These are phyloP conservation scores for Cyprinodon tularosa DNA, from an alignment of 2,113 vertebrate species.

Conservation along the genomic window DNA sequence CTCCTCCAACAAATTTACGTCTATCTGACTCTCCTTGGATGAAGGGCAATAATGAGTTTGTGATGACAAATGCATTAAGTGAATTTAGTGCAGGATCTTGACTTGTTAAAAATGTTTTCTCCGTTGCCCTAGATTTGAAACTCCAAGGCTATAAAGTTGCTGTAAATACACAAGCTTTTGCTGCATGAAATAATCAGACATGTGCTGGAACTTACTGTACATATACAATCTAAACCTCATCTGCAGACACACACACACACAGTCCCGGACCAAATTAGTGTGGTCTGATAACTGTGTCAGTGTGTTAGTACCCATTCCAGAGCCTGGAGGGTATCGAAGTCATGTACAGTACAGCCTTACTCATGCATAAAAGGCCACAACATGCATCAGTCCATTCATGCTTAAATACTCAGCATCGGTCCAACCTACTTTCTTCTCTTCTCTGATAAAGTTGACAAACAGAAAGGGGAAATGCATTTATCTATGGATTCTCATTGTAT, in stretches of 20 bases:
- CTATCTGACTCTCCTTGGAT: slow-evolving; percentile 33
- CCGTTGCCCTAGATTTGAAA: background rate
- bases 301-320: slow-evolving; percentile 56
- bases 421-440: background rate
- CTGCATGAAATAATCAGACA: slow-evolving; percentile 9
- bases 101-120: background rate
- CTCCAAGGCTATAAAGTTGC: slow-evolving; percentile 4
- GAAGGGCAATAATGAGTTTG: slow-evolving; percentile 12
- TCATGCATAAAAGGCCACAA: slow-evolving; percentile 72
- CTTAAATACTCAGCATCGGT: slow-evolving; percentile 30
- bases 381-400: slow-evolving; percentile 58
- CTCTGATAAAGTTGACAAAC: slow-evolving; percentile 3
- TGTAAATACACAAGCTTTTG: slow-evolving; percentile 4
- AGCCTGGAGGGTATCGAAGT: slow-evolving; percentile 61
- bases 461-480: background rate
- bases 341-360: slow-evolving; percentile 61
- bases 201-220: background rate
- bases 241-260: background rate
- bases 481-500: background rate
- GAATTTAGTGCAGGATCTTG: background rate
- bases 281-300: slow-evolving; percentile 76
- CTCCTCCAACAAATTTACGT: slow-evolving; percentile 32
- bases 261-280: slow-evolving; percentile 61
- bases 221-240: background rate
- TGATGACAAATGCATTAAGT: background rate